Percentiles rank a stretch among this genome's conserved stretches.
These are phyloP conservation scores for Porites lobata DNA, from an alignment of 92 coral and sea anemone species.

Conservation along the genomic window DNA sequence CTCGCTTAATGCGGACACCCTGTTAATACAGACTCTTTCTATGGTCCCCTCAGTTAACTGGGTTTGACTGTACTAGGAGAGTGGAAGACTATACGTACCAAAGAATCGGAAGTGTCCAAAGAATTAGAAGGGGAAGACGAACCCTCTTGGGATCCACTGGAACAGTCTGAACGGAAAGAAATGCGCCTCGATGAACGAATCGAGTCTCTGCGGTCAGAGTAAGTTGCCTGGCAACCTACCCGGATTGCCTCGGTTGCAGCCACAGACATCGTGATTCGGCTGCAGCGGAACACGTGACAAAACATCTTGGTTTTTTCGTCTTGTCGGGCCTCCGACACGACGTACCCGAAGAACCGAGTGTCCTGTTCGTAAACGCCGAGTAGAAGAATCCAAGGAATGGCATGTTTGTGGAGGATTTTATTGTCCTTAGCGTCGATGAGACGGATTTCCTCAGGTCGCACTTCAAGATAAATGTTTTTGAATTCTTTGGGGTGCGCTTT, in stretches of 20 bases:
- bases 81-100: slow-evolving; percentile 45
- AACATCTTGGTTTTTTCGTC: slow-evolving; percentile 95
- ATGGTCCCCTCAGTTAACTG: too few relatives aligned
- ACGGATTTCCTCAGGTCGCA: slow-evolving; percentile 79
- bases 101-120: slow-evolving; percentile 37
- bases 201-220: slow-evolving; percentile 77
- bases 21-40: too few relatives aligned
- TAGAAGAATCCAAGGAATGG: slow-evolving; percentile 92
- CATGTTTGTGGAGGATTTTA: slow-evolving; percentile 72
- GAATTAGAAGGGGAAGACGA: slow-evolving; percentile 66
- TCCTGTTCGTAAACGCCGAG: slow-evolving; percentile 95
- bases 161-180: slow-evolving; percentile 29
- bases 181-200: slow-evolving; percentile 33
- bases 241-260: slow-evolving; percentile 92
- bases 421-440: slow-evolving; percentile 72
- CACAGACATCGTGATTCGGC: slow-evolving; percentile 90
- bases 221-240: slow-evolving; percentile 91
- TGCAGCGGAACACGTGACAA: slow-evolving; percentile 99
- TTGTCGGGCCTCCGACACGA: slow-evolving; percentile 93
- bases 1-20: too few relatives aligned
- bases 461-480: slow-evolving; percentile 78
- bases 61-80: not conserved
- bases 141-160: slow-evolving; percentile 38
- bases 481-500: slow-evolving; percentile 86
- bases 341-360: slow-evolving; percentile 94